Evolutionary conservation across 1,140 invertebrate genomes (phyloP).

Genomic region (Heliconius hewitsoni): DNA sequence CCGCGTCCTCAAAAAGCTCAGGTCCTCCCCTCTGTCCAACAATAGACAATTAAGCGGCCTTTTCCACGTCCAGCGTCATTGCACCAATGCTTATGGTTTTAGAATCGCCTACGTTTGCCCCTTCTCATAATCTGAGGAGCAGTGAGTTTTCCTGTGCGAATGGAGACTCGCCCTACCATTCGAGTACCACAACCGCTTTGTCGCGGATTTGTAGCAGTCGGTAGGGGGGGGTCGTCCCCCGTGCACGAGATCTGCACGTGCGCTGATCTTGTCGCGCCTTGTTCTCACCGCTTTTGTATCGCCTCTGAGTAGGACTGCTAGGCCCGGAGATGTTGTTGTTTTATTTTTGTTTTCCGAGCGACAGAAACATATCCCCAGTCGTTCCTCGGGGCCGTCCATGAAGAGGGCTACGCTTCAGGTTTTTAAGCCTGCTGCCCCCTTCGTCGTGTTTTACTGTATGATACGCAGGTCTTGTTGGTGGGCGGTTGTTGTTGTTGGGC

Average conservation of each 20-base stretch:
- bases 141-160: neutral
- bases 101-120: too few relatives aligned
- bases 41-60: too few relatives aligned
- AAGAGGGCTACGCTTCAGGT: neutral
- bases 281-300: neutral
- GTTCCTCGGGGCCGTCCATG: neutral
- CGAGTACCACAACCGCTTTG: neutral
- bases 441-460: neutral
- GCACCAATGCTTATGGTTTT: neutral
- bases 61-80: neutral
- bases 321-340: neutral
- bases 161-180: neutral
- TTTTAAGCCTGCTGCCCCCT: neutral
- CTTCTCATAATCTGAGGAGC: neutral
- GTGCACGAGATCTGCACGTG: neutral
- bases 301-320: neutral
- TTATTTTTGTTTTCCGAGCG: neutral
- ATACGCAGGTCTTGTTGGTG: neutral
- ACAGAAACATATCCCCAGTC: neutral
- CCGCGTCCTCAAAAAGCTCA: too few relatives aligned
- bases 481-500: neutral
- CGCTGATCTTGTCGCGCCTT: neutral
- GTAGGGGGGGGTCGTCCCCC: neutral
- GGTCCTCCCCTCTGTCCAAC: too few relatives aligned
- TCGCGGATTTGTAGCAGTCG: neutral